These are phyloP conservation scores for Drosophila tropicalis DNA, from an alignment of 1,140 invertebrate species.

Conservation along the genomic window DNA sequence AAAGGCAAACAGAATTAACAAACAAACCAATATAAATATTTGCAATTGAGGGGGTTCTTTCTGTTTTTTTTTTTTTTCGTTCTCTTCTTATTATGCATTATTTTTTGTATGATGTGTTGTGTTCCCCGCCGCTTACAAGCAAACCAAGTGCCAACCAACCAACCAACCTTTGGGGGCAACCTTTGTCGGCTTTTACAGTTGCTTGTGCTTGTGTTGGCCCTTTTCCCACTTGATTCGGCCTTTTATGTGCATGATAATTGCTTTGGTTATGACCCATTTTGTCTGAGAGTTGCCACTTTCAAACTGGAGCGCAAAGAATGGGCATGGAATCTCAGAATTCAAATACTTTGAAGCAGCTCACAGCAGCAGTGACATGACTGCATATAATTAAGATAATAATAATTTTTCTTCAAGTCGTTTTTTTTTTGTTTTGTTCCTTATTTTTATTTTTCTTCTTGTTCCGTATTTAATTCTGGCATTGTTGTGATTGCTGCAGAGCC, in stretches of 20 bases:
- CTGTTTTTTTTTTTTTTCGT: conserved; percentile 27
- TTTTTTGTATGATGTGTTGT: not conserved
- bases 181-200: conserved; percentile 71
- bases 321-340: conserved; percentile 28
- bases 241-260: conserved; percentile 66
- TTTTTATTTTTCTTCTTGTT: conserved; percentile 46
- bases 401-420: conserved; percentile 29
- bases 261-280: conserved; percentile 70
- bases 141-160: conserved; percentile 1
- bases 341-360: conserved; percentile 15
- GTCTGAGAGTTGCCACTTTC: conserved; percentile 39
- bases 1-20: conserved; percentile 64
- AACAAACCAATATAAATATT: conserved; percentile 64
- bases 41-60: conserved; percentile 44
- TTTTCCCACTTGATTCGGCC: conserved; percentile 25
- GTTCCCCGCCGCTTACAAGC: not conserved
- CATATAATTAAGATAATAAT: conserved; percentile 76
- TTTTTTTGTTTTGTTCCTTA: conserved; percentile 21
- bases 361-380: conserved; percentile 39
- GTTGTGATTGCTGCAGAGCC: conserved; percentile 41
- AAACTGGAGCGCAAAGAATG: conserved; percentile 61
- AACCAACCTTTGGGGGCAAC: conserved; percentile 16
- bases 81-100: not conserved
- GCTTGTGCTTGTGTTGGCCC: conserved; percentile 3
- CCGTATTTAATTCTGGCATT: conserved; percentile 49